phyloP scores from a whole-genome alignment of 2,888 invertebrate species.

The Acanthosoma haemorrhoidale region DNA sequence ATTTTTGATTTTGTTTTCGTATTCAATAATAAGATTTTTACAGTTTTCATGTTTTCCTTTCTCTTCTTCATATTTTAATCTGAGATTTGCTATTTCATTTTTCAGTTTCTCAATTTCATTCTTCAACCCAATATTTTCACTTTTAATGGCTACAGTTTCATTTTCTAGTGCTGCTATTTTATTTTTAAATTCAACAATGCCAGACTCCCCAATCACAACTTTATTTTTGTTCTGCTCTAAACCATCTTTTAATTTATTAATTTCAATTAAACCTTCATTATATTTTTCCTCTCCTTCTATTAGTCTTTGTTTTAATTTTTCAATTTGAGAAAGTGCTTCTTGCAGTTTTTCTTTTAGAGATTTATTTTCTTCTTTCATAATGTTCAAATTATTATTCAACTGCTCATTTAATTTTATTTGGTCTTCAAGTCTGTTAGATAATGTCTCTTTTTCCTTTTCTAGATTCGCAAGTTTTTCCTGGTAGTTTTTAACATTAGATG shows the following conservation, averaged over 20 bases:
- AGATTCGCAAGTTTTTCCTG: neutral
- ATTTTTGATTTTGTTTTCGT: conserved; percentile 15
- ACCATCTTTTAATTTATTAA: conserved; percentile 18
- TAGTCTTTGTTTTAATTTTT: neutral
- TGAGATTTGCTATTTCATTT: neutral
- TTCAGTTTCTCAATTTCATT: conserved; percentile 25
- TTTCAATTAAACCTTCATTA: neutral
- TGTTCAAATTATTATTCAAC: neutral
- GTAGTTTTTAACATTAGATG: neutral
- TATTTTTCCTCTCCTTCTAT: conserved; percentile 6
- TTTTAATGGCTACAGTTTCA: neutral
- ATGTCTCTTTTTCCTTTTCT: neutral
- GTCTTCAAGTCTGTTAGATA: neutral
- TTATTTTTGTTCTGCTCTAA: neutral
- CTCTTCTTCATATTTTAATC: neutral
- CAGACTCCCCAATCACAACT: neutral
- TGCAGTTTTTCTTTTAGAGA: neutral
- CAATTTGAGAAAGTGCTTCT: neutral
- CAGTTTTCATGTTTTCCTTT: neutral
- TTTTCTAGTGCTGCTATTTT: neutral
- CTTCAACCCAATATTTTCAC: conserved; percentile 4
- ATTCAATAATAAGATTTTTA: neutral
- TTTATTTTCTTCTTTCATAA: neutral
- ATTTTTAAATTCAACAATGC: neutral
- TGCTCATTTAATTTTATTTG: neutral